phyloP scores from a whole-genome alignment of 2,113 vertebrate species.

The Glareola pratincola region DNA sequence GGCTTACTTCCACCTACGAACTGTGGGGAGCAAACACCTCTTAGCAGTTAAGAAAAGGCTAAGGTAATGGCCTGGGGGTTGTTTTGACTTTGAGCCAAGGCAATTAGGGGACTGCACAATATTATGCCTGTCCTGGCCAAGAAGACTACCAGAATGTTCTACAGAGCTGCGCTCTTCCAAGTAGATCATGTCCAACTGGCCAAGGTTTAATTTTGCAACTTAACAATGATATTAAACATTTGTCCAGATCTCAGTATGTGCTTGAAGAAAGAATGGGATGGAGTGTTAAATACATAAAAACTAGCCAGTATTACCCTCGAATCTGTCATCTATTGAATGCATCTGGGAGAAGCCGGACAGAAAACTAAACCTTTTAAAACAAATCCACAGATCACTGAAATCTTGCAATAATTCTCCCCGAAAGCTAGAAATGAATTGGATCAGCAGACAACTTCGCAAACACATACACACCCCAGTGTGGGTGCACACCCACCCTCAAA shows the following conservation, averaged over 20 bases:
- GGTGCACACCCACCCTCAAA: background rate
- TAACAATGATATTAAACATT: slow-evolving; percentile 42
- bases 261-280: slow-evolving; percentile 22
- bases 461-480: background rate
- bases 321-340: slow-evolving; percentile 35
- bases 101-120: background rate
- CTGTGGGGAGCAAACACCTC: background rate
- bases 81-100: background rate
- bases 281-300: slow-evolving; percentile 12
- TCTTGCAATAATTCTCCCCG: background rate
- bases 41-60: background rate
- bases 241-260: slow-evolving; percentile 3
- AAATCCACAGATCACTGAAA: background rate
- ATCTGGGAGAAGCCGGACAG: slow-evolving; percentile 13
- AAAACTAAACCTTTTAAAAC: slow-evolving; percentile 15
- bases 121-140: background rate
- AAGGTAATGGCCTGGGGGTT: background rate
- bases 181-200: background rate
- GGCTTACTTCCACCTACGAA: background rate
- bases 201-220: slow-evolving; percentile 56
- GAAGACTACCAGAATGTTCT: background rate
- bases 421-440: background rate
- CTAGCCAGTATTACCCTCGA: background rate
- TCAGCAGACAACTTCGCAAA: slow-evolving; percentile 8
- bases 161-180: background rate